Evolutionary conservation across 2,888 invertebrate species (phyloP).

Genomic region (Rhagophthalmus giganteus): DNA sequence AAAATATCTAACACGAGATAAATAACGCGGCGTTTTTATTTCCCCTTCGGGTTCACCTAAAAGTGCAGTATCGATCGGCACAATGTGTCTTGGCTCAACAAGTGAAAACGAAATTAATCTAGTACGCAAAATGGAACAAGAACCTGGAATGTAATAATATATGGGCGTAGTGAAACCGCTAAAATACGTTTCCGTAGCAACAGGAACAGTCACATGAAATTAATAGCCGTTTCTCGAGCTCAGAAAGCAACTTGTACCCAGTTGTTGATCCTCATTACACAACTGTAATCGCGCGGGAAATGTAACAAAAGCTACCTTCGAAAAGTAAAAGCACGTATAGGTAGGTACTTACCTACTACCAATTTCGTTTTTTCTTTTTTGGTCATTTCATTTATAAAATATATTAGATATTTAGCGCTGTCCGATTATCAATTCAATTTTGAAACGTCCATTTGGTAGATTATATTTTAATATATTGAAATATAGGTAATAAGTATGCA

Average conservation of each 20-base stretch:
- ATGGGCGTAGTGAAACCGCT: constrained; percentile 28
- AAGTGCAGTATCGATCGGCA: constrained; percentile 14
- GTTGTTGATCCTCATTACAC: constrained; percentile 25
- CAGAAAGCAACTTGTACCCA: constrained; percentile 21
- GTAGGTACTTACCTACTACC: too few relatives aligned
- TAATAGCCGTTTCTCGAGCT: constrained; percentile 26
- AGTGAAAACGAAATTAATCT: constrained; percentile 28
- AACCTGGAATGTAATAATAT: constrained; percentile 27
- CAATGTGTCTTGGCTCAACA: constrained; percentile 26
- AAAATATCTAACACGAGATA: too few relatives aligned
- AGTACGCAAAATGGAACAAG: constrained; percentile 28
- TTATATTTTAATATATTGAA: too few relatives aligned
- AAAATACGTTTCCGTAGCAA: constrained; percentile 30
- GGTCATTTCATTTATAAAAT: too few relatives aligned
- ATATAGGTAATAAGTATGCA: too few relatives aligned
- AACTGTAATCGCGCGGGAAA: constrained; percentile 15
- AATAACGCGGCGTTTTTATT: too few relatives aligned
- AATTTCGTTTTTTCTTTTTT: too few relatives aligned
- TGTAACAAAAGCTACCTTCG: too few relatives aligned
- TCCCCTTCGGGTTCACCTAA: background rate
- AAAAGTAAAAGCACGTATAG: too few relatives aligned
- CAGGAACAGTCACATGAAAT: constrained; percentile 30
- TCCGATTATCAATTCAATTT: too few relatives aligned
- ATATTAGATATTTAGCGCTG: too few relatives aligned
- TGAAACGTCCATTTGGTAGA: too few relatives aligned